phyloP scores from a whole-genome alignment of 1,140 invertebrate species.

The Arctopsyche grandis region DNA sequence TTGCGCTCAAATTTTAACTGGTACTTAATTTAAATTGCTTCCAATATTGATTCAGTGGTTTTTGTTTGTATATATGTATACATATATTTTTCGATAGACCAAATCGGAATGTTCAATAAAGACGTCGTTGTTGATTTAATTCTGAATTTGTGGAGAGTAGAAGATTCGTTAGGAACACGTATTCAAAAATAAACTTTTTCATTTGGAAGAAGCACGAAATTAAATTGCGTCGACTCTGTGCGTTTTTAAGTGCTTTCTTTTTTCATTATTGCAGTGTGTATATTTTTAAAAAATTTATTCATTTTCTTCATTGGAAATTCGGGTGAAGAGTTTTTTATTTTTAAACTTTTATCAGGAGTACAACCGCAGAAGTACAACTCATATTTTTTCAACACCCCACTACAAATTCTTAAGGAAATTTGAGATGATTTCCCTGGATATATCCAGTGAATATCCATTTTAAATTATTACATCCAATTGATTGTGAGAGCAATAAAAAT shows the following conservation, averaged over 20 bases:
- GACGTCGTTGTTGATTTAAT: too few species aligned
- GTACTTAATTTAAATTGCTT: too few species aligned
- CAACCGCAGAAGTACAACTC: background rate
- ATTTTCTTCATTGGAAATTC: background rate
- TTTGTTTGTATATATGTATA: too few species aligned
- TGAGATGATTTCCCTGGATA: background rate
- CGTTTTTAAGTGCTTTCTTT: background rate
- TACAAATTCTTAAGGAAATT: background rate
- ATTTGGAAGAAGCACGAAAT: background rate
- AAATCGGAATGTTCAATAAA: too few species aligned
- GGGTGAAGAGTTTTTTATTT: background rate
- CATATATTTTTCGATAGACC: too few species aligned
- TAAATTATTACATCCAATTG: too few species aligned
- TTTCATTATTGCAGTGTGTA: background rate
- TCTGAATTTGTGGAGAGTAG: too few species aligned
- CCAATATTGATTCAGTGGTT: too few species aligned
- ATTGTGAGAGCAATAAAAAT: too few species aligned
- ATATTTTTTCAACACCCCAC: background rate
- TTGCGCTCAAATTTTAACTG: too few species aligned
- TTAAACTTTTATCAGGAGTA: constrained; percentile 4
- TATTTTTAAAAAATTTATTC: background rate
- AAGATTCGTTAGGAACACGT: too few species aligned
- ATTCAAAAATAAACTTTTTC: constrained; percentile 13
- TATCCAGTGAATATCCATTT: background rate
- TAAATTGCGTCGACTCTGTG: background rate